Evolutionary conservation across 1,140 invertebrate genomes (phyloP).

Genomic region (Drosophila serrata): DNA sequence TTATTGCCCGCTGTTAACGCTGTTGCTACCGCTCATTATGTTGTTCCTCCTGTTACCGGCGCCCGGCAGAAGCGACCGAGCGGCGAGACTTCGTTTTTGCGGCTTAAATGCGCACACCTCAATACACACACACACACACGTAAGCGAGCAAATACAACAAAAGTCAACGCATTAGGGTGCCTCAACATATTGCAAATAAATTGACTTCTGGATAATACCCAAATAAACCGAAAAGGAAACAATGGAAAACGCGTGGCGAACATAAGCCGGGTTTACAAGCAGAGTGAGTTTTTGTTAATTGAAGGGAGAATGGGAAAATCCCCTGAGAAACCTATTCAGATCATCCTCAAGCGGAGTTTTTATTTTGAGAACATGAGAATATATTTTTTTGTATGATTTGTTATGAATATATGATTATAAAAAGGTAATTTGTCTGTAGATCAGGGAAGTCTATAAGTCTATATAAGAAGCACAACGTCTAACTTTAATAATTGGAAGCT

Average conservation of each 20-base stretch:
- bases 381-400: neutral
- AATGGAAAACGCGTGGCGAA: constrained; percentile 27
- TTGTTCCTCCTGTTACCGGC: constrained; percentile 39
- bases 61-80: constrained; percentile 50
- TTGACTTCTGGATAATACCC: constrained; percentile 35
- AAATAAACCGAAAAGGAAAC: constrained; percentile 10
- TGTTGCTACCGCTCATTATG: constrained; percentile 8
- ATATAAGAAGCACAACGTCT: too few relatives aligned
- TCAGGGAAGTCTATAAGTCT: neutral
- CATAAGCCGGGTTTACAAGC: constrained; percentile 22
- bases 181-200: constrained; percentile 46
- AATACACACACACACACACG: constrained; percentile 18
- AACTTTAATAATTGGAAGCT: too few relatives aligned
- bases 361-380: neutral
- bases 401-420: neutral
- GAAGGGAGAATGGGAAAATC: constrained; percentile 11
- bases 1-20: neutral
- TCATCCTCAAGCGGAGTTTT: neutral
- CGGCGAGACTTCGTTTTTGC: constrained; percentile 74
- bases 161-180: constrained; percentile 56
- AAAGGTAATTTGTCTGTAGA: neutral
- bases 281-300: neutral
- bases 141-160: constrained; percentile 5
- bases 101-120: constrained; percentile 69
- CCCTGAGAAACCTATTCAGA: neutral